Evolutionary conservation across 2,888 invertebrate genomes (phyloP).

Genomic region (Tenthredo amoena): DNA sequence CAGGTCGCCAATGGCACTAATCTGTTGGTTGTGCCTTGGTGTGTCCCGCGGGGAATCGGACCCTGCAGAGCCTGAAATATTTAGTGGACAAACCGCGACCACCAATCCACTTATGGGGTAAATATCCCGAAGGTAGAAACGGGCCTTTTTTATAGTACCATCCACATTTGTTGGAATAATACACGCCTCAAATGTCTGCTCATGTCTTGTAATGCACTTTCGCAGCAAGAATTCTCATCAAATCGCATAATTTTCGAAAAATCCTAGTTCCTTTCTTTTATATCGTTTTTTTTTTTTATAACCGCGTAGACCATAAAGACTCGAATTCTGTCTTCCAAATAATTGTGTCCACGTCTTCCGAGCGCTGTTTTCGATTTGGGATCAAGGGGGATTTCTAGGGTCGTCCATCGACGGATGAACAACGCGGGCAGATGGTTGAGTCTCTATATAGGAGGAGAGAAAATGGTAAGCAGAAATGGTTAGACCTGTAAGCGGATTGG

Average conservation of each 20-base stretch:
- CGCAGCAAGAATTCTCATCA: neutral
- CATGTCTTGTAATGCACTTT: neutral
- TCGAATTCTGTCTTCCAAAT: neutral
- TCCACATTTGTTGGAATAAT: constrained; percentile 23
- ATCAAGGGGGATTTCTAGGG: constrained; percentile 22
- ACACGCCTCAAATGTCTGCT: neutral
- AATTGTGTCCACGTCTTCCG: neutral
- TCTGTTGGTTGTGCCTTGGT: constrained; percentile 53
- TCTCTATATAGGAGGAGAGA: neutral
- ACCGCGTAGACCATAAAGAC: neutral
- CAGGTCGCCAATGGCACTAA: constrained; percentile 54
- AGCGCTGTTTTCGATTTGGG: constrained; percentile 22
- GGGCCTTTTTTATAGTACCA: constrained; percentile 15
- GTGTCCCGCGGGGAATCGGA: constrained; percentile 53
- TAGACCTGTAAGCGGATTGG: constrained; percentile 37
- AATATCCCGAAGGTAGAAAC: neutral
- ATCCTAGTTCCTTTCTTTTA: neutral
- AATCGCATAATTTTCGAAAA: neutral
- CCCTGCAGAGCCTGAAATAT: constrained; percentile 54
- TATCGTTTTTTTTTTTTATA: neutral
- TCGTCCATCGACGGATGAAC: constrained; percentile 22
- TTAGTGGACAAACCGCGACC: constrained; percentile 50
- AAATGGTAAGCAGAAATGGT: constrained; percentile 38
- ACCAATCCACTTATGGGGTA: constrained; percentile 38
- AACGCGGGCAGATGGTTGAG: constrained; percentile 17